Conservation (phyloP, 2,797 vertebrate genomes). For the Aldrovandia affinis region DNA sequence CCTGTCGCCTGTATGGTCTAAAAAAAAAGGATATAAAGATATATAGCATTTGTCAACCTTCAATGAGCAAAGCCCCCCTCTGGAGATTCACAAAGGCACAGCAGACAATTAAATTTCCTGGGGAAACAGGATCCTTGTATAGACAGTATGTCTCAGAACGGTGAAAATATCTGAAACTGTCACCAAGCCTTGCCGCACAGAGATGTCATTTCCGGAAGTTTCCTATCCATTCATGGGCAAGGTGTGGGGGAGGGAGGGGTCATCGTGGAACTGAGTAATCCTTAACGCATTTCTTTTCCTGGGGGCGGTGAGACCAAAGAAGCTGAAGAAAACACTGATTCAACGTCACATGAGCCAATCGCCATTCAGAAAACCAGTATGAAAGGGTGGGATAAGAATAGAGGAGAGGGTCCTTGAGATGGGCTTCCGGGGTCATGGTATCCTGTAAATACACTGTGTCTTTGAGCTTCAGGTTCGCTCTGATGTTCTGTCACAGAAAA, state of each 20-base stretch:
- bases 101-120: neutral
- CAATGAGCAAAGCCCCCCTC: neutral
- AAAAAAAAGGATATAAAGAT: neutral
- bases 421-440: neutral
- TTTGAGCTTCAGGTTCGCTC: neutral
- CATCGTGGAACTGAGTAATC: conserved; percentile 1
- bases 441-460: neutral
- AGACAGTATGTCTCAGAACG: neutral
- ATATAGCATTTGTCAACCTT: neutral
- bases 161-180: neutral
- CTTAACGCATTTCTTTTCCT: neutral
- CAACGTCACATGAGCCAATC: neutral
- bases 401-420: neutral
- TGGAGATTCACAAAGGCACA: neutral
- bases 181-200: neutral
- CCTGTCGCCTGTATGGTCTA: neutral
- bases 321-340: conserved; percentile 21
- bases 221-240: neutral
- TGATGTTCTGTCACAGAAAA: neutral
- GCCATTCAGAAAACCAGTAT: neutral
- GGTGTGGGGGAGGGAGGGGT: conserved; percentile 3
- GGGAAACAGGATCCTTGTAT: neutral
- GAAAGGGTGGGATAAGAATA: neutral
- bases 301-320: conserved; percentile 8
- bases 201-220: neutral